Conservation (phyloP, 2,113 vertebrate species). For the Odocoileus hemionus region DNA sequence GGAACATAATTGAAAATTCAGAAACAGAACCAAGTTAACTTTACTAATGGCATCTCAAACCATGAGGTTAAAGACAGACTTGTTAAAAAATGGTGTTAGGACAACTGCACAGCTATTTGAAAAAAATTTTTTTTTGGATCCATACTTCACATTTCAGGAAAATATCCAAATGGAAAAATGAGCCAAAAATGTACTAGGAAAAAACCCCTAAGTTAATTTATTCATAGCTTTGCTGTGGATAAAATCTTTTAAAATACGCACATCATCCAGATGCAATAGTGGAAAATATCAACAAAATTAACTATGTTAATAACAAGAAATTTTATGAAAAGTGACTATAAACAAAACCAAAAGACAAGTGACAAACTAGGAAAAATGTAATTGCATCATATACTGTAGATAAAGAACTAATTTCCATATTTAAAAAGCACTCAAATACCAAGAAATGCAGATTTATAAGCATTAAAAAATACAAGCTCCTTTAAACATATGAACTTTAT, state of each 20-base stretch:
- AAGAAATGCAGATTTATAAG: background rate
- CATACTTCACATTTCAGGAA: background rate
- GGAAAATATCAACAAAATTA: background rate
- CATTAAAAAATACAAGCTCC: background rate
- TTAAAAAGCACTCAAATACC: background rate
- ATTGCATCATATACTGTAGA: background rate
- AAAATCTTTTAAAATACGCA: background rate
- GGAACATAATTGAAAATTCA: background rate
- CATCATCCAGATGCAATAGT: background rate
- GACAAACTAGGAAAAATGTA: background rate
- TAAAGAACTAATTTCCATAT: background rate
- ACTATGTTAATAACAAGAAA: background rate
- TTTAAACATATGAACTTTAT: background rate
- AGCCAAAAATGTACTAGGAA: background rate
- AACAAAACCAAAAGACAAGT: background rate
- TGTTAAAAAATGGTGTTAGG: background rate
- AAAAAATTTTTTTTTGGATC: background rate
- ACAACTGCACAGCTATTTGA: background rate
- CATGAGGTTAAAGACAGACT: background rate
- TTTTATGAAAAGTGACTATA: background rate
- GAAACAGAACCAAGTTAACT: background rate
- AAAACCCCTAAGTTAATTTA: background rate
- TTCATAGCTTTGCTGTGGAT: background rate
- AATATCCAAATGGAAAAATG: background rate
- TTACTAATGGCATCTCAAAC: background rate